Evolutionary conservation across 2,113 vertebrate genomes (phyloP).

Genomic region (Gobiocypris rarus): DNA sequence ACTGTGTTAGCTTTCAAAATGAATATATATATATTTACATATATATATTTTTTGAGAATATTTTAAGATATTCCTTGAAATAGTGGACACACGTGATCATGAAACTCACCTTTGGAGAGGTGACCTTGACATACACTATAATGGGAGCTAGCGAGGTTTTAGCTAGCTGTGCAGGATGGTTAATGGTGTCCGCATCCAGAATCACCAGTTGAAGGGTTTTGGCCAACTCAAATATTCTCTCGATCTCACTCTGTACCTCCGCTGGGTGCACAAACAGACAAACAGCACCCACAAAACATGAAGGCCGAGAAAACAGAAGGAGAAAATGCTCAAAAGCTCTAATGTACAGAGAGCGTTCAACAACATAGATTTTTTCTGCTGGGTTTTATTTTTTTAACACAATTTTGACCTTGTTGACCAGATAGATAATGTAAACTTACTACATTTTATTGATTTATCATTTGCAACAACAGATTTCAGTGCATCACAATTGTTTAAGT

Average conservation of each 20-base stretch:
- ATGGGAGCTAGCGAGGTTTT: constrained; percentile 97
- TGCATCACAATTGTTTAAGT: neutral
- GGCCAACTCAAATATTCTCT: constrained; percentile 95
- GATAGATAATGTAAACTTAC: neutral
- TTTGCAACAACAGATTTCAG: neutral
- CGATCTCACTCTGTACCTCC: constrained; percentile 96
- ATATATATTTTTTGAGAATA: too few relatives aligned
- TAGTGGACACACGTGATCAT: neutral
- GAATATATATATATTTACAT: too few relatives aligned
- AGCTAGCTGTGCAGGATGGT: constrained; percentile 92
- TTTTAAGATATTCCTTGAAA: neutral
- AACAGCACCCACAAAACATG: neutral
- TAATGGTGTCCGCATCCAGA: constrained; percentile 95
- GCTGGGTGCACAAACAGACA: constrained; percentile 70
- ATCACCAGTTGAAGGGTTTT: constrained; percentile 95
- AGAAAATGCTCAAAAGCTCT: neutral
- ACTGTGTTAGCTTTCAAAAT: neutral
- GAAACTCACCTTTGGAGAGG: constrained; percentile 89
- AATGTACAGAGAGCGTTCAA: neutral
- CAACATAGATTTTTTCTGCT: neutral
- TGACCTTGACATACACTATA: constrained; percentile 95
- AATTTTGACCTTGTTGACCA: neutral
- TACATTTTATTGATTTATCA: too few relatives aligned
- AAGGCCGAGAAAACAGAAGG: neutral
- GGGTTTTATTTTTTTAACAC: neutral